A percentile compares a stretch with the other conserved stretches of the same genome.
Evolutionary conservation across 2,888 invertebrate species (phyloP).

Genomic region (Gortyna flavago): DNA sequence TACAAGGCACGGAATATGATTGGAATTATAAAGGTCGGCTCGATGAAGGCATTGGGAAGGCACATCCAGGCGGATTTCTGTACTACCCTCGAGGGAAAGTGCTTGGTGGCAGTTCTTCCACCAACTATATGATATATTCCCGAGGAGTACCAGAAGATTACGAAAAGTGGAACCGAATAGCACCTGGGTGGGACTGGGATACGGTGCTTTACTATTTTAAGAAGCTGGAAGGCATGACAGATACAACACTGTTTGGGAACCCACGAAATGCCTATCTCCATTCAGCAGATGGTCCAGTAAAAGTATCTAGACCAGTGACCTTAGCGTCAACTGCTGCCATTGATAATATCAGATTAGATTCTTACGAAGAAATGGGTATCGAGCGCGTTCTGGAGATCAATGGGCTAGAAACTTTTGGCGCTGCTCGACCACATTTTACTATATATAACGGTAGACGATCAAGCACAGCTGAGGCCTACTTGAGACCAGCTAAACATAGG

Average conservation of each 20-base stretch:
- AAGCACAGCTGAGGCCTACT: constrained; percentile 83
- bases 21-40: constrained; percentile 71
- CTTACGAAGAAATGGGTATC: constrained; percentile 76
- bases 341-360: constrained; percentile 71
- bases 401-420: constrained; percentile 72
- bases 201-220: constrained; percentile 75
- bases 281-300: constrained; percentile 75
- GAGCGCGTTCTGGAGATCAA: constrained; percentile 73
- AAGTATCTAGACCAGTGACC: constrained; percentile 71
- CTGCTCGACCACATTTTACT: constrained; percentile 73
- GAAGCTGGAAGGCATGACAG: constrained; percentile 78
- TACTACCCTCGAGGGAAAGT: constrained; percentile 74
- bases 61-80: constrained; percentile 65
- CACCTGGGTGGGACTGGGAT: constrained; percentile 79
- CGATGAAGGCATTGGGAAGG: constrained; percentile 70
- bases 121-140: constrained; percentile 75
- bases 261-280: constrained; percentile 71
- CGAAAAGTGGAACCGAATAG: constrained; percentile 72
- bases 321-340: constrained; percentile 66
- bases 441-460: constrained; percentile 79
- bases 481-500: constrained; percentile 73
- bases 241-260: constrained; percentile 68
- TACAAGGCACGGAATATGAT: constrained; percentile 74
- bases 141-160: constrained; percentile 78
- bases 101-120: constrained; percentile 77